Percentiles rank a stretch among this genome's conserved stretches.
Conservation (phyloP, 2,888 invertebrate species). For the Sericinus montela region DNA sequence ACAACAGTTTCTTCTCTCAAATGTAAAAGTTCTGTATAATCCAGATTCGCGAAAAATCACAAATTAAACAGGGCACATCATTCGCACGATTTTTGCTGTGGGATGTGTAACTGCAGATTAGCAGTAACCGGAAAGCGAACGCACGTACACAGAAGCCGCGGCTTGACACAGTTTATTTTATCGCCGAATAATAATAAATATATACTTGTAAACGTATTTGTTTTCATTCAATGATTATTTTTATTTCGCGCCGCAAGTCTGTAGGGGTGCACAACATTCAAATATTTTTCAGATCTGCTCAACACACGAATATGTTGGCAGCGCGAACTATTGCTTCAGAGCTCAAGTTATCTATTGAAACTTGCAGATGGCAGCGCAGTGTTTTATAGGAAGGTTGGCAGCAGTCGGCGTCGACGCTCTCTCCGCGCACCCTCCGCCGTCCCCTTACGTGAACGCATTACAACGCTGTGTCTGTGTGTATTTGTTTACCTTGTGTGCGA, state of each 20-base stretch:
- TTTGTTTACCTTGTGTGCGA: conserved; percentile 30
- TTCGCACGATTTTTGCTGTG: conserved; percentile 28
- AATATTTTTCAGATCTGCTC: conserved; percentile 41
- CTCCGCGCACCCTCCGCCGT: conserved; percentile 31
- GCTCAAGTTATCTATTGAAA: conserved; percentile 76
- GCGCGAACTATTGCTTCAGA: conserved; percentile 66
- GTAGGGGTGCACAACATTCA: conserved; percentile 61
- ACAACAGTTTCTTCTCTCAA: conserved; percentile 42
- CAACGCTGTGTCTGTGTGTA: conserved; percentile 25
- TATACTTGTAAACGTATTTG: conserved; percentile 30
- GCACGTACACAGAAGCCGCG: conserved; percentile 38
- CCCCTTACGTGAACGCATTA: conserved; percentile 29
- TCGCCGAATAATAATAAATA: conserved; percentile 25
- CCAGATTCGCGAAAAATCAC: conserved; percentile 61
- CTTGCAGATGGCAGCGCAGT: conserved; percentile 77
- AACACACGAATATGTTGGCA: conserved; percentile 58
- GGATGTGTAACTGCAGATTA: conserved; percentile 16
- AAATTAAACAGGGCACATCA: conserved; percentile 50
- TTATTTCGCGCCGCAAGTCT: conserved; percentile 56
- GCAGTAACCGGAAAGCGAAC: conserved; percentile 23
- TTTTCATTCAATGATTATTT: conserved; percentile 44
- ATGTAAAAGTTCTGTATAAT: conserved; percentile 49
- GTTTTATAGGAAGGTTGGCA: conserved; percentile 68
- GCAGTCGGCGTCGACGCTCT: conserved; percentile 40
- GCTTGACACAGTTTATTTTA: conserved; percentile 51